Percentiles rank a stretch among this genome's conserved stretches.
Evolutionary conservation across 2,888 invertebrate genomes (phyloP).

Genomic region (Hypercompe scribonia): DNA sequence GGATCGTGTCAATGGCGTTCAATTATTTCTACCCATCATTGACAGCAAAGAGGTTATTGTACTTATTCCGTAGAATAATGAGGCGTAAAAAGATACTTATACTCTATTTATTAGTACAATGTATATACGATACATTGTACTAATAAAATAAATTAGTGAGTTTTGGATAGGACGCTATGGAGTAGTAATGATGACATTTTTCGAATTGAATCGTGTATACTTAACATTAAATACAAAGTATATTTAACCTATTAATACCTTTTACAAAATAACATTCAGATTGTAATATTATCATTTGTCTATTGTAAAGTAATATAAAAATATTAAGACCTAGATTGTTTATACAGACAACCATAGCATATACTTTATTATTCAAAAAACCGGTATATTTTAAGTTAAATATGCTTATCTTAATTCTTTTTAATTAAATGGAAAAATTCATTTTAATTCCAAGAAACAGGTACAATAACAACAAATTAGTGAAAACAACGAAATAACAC

Average conservation of each 20-base stretch:
- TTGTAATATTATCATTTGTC: too few species aligned
- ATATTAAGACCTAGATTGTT: not conserved
- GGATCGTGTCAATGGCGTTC: not conserved
- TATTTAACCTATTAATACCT: too few species aligned
- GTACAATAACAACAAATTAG: not conserved
- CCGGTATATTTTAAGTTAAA: not conserved
- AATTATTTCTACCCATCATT: not conserved
- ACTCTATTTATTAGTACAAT: too few species aligned
- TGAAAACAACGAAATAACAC: slow-evolving; percentile 13
- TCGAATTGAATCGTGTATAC: too few species aligned
- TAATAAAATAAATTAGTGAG: not conserved
- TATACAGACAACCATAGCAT: not conserved
- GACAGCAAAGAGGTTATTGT: too few species aligned
- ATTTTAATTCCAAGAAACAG: not conserved
- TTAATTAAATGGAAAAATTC: not conserved
- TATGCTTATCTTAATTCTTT: not conserved
- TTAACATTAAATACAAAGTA: too few species aligned
- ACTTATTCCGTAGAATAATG: too few species aligned
- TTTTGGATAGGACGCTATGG: not conserved
- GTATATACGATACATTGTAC: not conserved
- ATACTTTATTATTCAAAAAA: not conserved
- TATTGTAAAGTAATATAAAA: too few species aligned
- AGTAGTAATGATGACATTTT: too few species aligned
- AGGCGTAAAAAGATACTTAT: too few species aligned
- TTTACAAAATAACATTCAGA: too few species aligned